Conservation (phyloP, 2,797 vertebrate genomes). For the Arctocebus calabarensis region DNA sequence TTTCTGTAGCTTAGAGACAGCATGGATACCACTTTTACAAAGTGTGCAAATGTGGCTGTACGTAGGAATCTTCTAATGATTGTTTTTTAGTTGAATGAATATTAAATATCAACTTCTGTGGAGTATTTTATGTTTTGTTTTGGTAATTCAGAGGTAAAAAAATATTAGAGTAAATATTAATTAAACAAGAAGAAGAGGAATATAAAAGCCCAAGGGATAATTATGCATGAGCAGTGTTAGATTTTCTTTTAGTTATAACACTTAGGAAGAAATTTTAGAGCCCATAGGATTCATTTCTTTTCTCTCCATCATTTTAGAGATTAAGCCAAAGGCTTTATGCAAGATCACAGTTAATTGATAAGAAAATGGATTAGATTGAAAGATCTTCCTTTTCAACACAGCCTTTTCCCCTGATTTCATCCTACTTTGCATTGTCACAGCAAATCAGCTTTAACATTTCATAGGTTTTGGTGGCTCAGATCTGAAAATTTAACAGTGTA, state of each 20-base stretch:
- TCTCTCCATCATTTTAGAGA: neutral
- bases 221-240: neutral
- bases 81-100: neutral
- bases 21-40: neutral
- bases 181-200: neutral
- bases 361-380: neutral
- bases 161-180: constrained; percentile 45
- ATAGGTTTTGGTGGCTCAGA: constrained; percentile 47
- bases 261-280: neutral
- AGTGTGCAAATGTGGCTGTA: neutral
- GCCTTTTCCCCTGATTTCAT: neutral
- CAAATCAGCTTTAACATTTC: constrained; percentile 52
- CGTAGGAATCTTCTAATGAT: neutral
- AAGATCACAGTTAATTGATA: constrained; percentile 39
- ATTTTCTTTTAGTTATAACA: neutral
- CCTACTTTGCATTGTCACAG: neutral
- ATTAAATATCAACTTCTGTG: neutral
- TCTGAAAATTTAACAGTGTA: constrained; percentile 59
- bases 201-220: neutral
- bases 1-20: neutral
- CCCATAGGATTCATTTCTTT: neutral
- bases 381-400: neutral
- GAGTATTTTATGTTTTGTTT: constrained; percentile 36
- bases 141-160: neutral
- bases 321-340: neutral